Base-by-base conservation (phyloP, 2,113 vertebrate genomes). In the Capreolus pygargus region DNA sequence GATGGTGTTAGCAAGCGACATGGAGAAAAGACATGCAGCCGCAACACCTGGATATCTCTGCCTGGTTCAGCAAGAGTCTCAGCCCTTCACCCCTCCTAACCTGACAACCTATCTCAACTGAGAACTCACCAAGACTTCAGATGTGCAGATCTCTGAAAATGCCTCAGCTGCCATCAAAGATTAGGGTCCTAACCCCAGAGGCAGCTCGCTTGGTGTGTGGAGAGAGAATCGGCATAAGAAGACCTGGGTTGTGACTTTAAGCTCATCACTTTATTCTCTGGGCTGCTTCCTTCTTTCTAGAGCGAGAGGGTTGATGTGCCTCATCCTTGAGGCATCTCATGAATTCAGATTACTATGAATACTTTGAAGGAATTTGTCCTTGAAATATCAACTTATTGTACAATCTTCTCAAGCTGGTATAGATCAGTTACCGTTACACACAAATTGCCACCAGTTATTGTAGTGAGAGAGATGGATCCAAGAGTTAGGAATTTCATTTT, bases 341-440 rank as follows among this genome's bases (percentile, higher is more conserved):
- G 55, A 76, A 60, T 86, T 50, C 50, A 89, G 60, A 89, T 70
- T 64, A 95, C 36, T 79, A 27, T 19, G 19, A 43, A 12, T 96
- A 27, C 28, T 70, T 70, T 81, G 79, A 90, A 28, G 61, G 36
- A 43, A 1, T 36, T 64, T 83, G 15, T 14, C 82, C 57, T 47
- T 28, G 54, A 85, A 91, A 85, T 12, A 28, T 8, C n/a, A 83
- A n/a, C 47, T 83, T 92, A 47, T 57, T 60, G 1, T 36, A 91
- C 28, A 33, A 27, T 57, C 13, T 79, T 61, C 79, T 91, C 57
- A 94, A 81, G 33, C 5, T 39, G 15, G 3, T 25, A 16, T 6
- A 21, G 39, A 85, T 64, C 16, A 81, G 54, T 67, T 30, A 76
- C 5, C 25, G 50, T 85, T 17, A 43, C 50, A 45, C 23, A 85